Evolutionary conservation across 2,797 vertebrate genomes (phyloP), one percentile per base, ranked within the genome.

Genomic region (Tokudaia muenninki): DNA sequence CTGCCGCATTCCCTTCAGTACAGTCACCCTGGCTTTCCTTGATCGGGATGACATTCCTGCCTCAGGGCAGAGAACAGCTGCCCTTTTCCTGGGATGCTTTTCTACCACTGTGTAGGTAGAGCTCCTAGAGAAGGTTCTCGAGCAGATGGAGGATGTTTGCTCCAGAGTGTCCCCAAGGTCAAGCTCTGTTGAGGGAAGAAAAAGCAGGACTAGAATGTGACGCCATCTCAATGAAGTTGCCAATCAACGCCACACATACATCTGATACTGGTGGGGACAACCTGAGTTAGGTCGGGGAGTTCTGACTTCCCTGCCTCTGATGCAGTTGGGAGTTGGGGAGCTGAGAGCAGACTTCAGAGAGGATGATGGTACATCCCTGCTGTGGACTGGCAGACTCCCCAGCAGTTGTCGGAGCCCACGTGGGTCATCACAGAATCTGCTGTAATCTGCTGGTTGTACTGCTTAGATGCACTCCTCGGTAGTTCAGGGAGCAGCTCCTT

Each of bases 51-150:
- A 74, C 47, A 67, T 47, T 77, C 41, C 29, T 31, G 17, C 72
- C 72, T 34, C 19, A 3, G 26, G 26, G 87, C 52, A 57, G 12
- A 59, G 26, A 57, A 89, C 50, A 34, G 70, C 52, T 75, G 37
- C 55, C 29, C 37, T 12, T 77, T 61, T 34, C 37, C 87, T 59
- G 3, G 72, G 34, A 61, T 44, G 37, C 29, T 57, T 61, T 61
- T 12, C 37, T 29, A 19, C 50, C 0, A 0, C 4, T 2, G 37
- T 6, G 37, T 13, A n/a, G 70, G 11, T n/a, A 9, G 19, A 34
- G 3, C 26, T 87, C 24, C 70, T 75, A 8, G 55, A 34, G 9
- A 3, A 34, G 41, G 41, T 37, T 31, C 50, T 57, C 13, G 37
- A n/a, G n/a, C n/a, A n/a, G 65, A 52, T 3, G 17, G 83, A 70